Percentiles rank a stretch among this genome's conserved stretches.
These are phyloP conservation scores for Atta colombica DNA, from an alignment of 1,140 invertebrate species.

Conservation along the genomic window DNA sequence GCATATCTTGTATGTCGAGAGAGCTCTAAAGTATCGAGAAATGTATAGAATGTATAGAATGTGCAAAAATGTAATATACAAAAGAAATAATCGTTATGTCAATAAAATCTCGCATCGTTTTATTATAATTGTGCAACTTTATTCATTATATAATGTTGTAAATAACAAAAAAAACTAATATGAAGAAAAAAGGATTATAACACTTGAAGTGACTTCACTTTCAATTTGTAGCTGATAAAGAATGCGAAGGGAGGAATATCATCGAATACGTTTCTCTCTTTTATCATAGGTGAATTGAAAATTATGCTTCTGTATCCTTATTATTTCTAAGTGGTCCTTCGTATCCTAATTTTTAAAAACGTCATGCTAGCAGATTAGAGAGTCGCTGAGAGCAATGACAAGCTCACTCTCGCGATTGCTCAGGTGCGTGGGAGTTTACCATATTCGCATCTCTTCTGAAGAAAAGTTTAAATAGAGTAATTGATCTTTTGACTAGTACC, in stretches of 20 bases:
- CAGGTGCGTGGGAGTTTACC: slow-evolving; percentile 32
- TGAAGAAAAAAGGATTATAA: neutral
- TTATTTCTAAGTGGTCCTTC: slow-evolving; percentile 1
- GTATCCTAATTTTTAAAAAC: slow-evolving; percentile 32
- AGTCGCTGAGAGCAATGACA: slow-evolving; percentile 18
- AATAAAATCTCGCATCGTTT: slow-evolving; percentile 5
- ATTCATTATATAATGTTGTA: neutral
- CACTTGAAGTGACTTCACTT: slow-evolving; percentile 7
- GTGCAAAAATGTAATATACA: slow-evolving; percentile 15
- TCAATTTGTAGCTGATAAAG: slow-evolving; percentile 4
- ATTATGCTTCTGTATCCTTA: neutral
- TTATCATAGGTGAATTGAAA: slow-evolving; percentile 16
- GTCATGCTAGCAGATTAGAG: slow-evolving; percentile 4
- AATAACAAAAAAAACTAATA: neutral
- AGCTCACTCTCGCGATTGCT: slow-evolving; percentile 50
- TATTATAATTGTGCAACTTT: neutral
- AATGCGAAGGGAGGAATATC: slow-evolving; percentile 1
- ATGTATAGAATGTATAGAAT: neutral
- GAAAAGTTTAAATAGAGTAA: slow-evolving; percentile 17
- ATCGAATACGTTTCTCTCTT: slow-evolving; percentile 31
- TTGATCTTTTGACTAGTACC: slow-evolving; percentile 10
- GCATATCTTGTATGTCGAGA: neutral
- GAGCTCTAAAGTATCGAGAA: neutral
- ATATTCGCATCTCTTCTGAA: slow-evolving; percentile 34
- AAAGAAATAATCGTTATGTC: slow-evolving; percentile 44